phyloP scores from a whole-genome alignment of 2,888 invertebrate species.

The Eledone cirrhosa region DNA sequence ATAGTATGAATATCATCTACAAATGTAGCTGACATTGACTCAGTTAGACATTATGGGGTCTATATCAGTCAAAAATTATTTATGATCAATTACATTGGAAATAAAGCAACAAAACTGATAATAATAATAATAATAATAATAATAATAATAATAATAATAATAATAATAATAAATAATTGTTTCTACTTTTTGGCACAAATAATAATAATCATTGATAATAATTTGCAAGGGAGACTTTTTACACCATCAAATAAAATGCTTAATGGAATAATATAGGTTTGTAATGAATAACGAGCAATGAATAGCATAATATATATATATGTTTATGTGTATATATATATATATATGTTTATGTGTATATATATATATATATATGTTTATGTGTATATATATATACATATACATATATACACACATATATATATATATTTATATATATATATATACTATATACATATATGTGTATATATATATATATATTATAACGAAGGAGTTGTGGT shows the following conservation, averaged over 20 bases:
- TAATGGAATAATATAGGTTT: not conserved
- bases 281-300: not conserved
- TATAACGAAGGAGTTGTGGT: no score
- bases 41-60: not conserved
- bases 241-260: not conserved
- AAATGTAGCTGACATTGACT: no score
- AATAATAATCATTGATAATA: no score
- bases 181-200: no score
- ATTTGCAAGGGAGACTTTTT: not conserved
- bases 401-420: not conserved
- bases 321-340: constrained; percentile 19
- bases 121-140: no score
- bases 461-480: no score
- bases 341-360: not conserved
- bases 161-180: no score
- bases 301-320: not conserved
- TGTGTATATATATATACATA: not conserved
- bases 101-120: not conserved
- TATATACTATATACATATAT: not conserved
- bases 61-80: not conserved
- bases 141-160: no score
- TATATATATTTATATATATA: not conserved
- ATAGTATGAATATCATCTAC: no score
- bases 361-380: not conserved
- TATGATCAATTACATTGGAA: not conserved